Conservation (phyloP, 2,888 invertebrate species). For the Pachliopta kotzebuea region DNA sequence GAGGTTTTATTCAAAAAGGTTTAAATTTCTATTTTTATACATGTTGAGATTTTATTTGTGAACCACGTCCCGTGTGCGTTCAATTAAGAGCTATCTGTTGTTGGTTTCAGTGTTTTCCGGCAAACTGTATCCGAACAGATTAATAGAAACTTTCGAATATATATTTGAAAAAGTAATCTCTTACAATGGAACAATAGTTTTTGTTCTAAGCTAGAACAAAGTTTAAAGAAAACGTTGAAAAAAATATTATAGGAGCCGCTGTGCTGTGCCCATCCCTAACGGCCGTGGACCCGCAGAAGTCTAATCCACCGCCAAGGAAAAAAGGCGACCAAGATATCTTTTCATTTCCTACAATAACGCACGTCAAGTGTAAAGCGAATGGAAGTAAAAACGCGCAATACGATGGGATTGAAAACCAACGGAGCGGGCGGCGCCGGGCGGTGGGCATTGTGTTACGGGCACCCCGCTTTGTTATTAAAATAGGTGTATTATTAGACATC, state of each 20-base stretch:
- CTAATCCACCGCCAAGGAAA: conserved; percentile 45
- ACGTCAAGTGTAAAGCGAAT: conserved; percentile 46
- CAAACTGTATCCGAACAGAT: not conserved
- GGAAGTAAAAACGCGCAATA: conserved; percentile 49
- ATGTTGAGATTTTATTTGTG: no score
- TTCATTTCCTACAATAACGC: conserved; percentile 64
- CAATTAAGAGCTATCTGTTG: not conserved
- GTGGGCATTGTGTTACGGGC: conserved; percentile 53
- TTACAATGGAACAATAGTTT: conserved; percentile 1
- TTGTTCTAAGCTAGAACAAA: conserved; percentile 4
- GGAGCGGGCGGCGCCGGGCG: conserved; percentile 58
- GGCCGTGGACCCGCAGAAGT: conserved; percentile 32
- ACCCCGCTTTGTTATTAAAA: conserved; percentile 57
- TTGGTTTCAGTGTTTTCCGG: not conserved
- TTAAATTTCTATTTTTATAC: no score
- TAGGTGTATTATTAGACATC: conserved; percentile 35
- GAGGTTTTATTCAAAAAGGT: no score
- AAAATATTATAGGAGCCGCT: not conserved
- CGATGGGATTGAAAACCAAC: conserved; percentile 65
- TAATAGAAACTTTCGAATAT: not conserved
- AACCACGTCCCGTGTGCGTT: no score
- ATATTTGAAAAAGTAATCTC: not conserved
- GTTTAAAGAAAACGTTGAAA: conserved; percentile 5
- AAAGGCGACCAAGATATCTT: conserved; percentile 60
- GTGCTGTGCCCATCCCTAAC: conserved; percentile 30